These are phyloP conservation scores for Spodoptera littoralis DNA, from an alignment of 2,888 invertebrate genomes.

Conservation along the genomic window DNA sequence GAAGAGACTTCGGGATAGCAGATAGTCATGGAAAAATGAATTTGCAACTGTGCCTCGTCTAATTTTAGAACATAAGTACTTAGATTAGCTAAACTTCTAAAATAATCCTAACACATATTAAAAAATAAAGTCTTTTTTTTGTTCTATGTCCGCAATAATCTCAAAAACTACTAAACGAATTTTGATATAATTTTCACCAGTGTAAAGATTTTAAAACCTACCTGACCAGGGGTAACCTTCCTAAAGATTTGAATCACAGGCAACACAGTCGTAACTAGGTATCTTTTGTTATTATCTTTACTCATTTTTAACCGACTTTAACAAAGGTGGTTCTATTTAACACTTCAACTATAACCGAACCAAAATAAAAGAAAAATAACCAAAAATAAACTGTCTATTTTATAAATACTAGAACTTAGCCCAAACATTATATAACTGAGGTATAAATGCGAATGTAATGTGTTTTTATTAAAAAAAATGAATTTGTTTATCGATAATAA, in stretches of 20 bases:
- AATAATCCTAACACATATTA: too few relatives aligned
- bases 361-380: neutral
- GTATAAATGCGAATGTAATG: conserved; percentile 6
- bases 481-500: conserved; percentile 34
- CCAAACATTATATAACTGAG: conserved; percentile 33
- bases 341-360: neutral
- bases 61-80: too few relatives aligned
- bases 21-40: too few relatives aligned
- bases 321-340: too few relatives aligned
- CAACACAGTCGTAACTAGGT: conserved; percentile 70
- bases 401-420: conserved; percentile 2
- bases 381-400: neutral
- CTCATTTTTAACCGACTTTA: conserved; percentile 14
- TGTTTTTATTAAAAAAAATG: conserved; percentile 30
- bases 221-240: conserved; percentile 80
- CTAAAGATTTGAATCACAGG: conserved; percentile 79
- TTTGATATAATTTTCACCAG: too few relatives aligned
- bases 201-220: conserved; percentile 37
- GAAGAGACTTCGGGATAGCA: too few relatives aligned
- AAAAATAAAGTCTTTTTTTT: too few relatives aligned
- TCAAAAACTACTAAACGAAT: too few relatives aligned
- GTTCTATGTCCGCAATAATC: too few relatives aligned
- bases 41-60: too few relatives aligned
- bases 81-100: too few relatives aligned
- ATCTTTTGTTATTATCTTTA: conserved; percentile 59